Evolutionary conservation across 2,888 invertebrate species (phyloP), one percentile per base, ranked within the genome.

Genomic region (Eilema sororculum): DNA sequence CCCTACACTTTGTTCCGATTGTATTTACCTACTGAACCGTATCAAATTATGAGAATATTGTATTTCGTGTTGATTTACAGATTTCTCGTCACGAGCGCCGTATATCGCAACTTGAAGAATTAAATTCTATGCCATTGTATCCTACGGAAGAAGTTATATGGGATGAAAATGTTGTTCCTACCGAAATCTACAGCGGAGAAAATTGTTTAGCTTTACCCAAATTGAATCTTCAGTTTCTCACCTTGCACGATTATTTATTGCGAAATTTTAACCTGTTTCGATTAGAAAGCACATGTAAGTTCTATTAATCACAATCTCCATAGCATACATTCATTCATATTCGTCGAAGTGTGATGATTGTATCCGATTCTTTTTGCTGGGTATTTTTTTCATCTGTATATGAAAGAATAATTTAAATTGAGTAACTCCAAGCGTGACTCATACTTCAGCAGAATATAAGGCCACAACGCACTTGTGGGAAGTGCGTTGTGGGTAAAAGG

Each of bases 111-210:
- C 93, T 99, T 68, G 98, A 99, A 87, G 98, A 98, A 69, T 93
- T 99, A 16, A 99, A 99, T 90, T 98, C 98, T 82, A 99, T 99
- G 98, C 99, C 99, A 0, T 95, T 99, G 0, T 99, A 99, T 89
- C 99, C 99, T 0, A 99, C 99, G 0, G 99, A 99, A 90, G 97
- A 98, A 73, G 97, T 99, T 3, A 99, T 99, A 82, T 99, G 99
- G 99, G 99, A 99, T 91, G 99, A 99, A 91, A 99, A 99, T 88
- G 97, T 99, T 60, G 99, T 99, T 0, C 99, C 99, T 0, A 98
- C 99, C 0, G 99, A 99, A 86, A 99, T 99, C 89, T 99, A 98
- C 93, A 98, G 98, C 59, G 99, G 99, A 0, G 99, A 99, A 90
- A 98, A 98, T 25, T 98, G 98, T 83, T 95, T 99, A 46, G 99